Evolutionary conservation across 2,113 vertebrate species (phyloP).

Genomic region (Natator depressus): DNA sequence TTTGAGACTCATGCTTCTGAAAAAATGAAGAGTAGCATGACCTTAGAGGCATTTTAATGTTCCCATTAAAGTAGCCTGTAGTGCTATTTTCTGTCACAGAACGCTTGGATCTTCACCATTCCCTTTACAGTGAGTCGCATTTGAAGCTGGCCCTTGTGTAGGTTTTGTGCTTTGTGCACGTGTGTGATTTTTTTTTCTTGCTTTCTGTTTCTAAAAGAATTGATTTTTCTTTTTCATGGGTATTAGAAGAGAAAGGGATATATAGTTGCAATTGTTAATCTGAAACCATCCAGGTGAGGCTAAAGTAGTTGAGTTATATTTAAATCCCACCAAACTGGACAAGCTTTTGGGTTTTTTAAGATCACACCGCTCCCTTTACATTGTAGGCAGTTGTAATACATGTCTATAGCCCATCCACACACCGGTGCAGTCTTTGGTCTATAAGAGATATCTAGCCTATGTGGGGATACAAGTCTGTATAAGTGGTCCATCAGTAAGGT

Average conservation of each 20-base stretch:
- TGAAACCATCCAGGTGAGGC: not conserved
- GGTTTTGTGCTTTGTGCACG: not conserved
- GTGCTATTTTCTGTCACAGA: not conserved
- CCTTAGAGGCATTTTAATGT: not conserved
- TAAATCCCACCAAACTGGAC: not conserved
- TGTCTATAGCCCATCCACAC: not conserved
- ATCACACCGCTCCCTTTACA: not conserved
- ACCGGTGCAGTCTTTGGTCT: not conserved
- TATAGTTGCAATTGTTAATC: not conserved
- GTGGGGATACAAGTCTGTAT: not conserved
- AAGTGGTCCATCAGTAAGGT: not conserved
- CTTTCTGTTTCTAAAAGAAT: constrained; percentile 7
- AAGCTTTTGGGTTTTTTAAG: not conserved
- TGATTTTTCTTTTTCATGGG: not conserved
- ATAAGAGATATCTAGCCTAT: not conserved
- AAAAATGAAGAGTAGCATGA: not conserved
- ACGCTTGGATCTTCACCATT: not conserved
- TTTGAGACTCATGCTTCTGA: not conserved
- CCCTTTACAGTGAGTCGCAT: not conserved
- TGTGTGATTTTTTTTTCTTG: not conserved
- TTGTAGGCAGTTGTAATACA: not conserved
- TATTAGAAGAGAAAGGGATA: not conserved
- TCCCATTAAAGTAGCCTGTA: not conserved
- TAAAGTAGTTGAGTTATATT: not conserved
- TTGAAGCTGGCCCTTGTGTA: not conserved